These are phyloP conservation scores for Amphimedon queenslandica DNA, from an alignment of 37 sponge, comb jelly and placozoan species.

Conservation along the genomic window DNA sequence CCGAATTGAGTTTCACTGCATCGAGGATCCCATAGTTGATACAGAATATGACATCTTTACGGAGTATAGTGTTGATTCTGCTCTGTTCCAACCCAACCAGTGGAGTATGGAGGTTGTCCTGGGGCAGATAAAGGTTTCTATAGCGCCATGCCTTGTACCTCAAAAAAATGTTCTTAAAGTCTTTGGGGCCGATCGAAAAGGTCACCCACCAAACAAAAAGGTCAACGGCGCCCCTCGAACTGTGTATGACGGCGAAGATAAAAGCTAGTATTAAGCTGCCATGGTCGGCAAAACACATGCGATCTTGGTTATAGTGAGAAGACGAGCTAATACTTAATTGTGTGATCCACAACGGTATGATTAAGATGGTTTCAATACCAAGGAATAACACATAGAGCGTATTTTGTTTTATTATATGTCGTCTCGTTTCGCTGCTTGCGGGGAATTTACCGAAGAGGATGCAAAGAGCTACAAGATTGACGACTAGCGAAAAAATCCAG, in stretches of 20 bases:
- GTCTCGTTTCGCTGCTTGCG: slow-evolving; percentile 62
- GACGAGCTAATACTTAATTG: slow-evolving; percentile 8
- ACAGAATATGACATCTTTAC: slow-evolving; percentile 70
- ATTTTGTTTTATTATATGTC: slow-evolving; percentile 64
- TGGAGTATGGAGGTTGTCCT: slow-evolving; percentile 8
- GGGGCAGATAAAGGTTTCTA: neutral
- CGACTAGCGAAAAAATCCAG: slow-evolving; percentile 35
- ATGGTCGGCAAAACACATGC: slow-evolving; percentile 9
- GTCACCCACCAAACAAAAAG: slow-evolving; percentile 69
- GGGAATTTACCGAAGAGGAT: slow-evolving; percentile 32
- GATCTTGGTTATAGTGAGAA: neutral
- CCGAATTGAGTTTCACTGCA: slow-evolving; percentile 26
- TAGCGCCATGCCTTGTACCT: slow-evolving; percentile 1
- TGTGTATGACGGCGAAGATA: slow-evolving; percentile 57
- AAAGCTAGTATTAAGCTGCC: slow-evolving; percentile 39
- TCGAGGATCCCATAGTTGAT: slow-evolving; percentile 78
- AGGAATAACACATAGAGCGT: slow-evolving; percentile 43
- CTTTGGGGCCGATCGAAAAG: slow-evolving; percentile 52
- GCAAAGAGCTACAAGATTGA: slow-evolving; percentile 24
- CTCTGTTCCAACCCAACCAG: slow-evolving; percentile 32
- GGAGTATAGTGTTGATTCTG: slow-evolving; percentile 56
- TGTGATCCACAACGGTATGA: slow-evolving; percentile 48
- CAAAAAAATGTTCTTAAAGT: slow-evolving; percentile 9
- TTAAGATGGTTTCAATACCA: slow-evolving; percentile 49
- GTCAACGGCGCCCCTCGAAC: slow-evolving; percentile 66